Evolutionary conservation across 2,888 invertebrate species (phyloP), one percentile per base, ranked within the genome.

Genomic region (Gandaritis pyraliata): DNA sequence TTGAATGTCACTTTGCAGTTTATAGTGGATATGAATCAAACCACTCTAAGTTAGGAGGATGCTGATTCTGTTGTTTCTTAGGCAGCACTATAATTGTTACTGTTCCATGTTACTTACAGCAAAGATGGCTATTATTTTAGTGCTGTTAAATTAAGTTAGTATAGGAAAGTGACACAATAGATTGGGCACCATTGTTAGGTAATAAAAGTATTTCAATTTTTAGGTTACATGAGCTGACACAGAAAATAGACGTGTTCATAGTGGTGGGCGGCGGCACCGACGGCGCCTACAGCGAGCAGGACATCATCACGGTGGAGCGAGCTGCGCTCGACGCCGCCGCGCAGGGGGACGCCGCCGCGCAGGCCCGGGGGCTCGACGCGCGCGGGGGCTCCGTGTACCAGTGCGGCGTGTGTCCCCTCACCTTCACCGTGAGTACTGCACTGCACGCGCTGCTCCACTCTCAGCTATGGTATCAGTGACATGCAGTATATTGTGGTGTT

Each of bases 201-300:
- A 23, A 23, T 23, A 5, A 2, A 6, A 23, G 23, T 23, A 6
- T 6, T 23, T 38, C 1, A n/a, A 15, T 23, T 38, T 16, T 13
- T 65, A 81, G 85, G 47, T 70, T 91, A 7, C 85, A 89, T 52
- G 90, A 90, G 67, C 70, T 91, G 38, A 90, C 91, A 0, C 88
- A 90, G 74, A 90, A 90, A 73, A 89, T 92, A 18, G 90, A 91
- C 58, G 91, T 92, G 16, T 91, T 90, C 70, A 90, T 91, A 38
- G 91, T 91, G 29, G 90, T 91, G 43, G 90, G 90, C 0, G 86
- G 85, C 0, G 86, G 82, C 1, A 77, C 78, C 0, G 81, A 78
- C 0, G 86, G 86, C 1, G 75, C 85, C 0, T 92, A 91, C 68
- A 86, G 80, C 53, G 90, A 90, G 65, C 88, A 90, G 61, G 91